Conservation (phyloP, 2,888 invertebrate species). For the Boloria euphrosyne region DNA sequence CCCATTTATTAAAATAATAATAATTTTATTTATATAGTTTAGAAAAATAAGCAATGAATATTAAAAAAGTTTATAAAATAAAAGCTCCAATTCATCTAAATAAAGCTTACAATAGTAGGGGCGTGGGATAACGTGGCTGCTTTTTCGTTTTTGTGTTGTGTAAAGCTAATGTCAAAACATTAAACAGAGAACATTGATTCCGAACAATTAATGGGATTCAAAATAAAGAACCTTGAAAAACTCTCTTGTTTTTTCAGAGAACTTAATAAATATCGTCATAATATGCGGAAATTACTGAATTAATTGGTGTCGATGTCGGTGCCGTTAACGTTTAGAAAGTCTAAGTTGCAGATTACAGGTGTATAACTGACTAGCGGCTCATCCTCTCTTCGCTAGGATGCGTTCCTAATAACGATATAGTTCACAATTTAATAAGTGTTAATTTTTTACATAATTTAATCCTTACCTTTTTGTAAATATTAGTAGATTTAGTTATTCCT, state of each 20-base stretch:
- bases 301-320: too few relatives aligned
- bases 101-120: slow-evolving; percentile 42
- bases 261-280: slow-evolving; percentile 44
- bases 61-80: background rate
- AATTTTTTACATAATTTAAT: too few relatives aligned
- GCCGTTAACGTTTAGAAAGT: slow-evolving; percentile 19
- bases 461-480: too few relatives aligned
- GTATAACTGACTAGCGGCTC: too few relatives aligned
- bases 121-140: slow-evolving; percentile 36
- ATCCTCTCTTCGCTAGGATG: too few relatives aligned
- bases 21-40: too few relatives aligned
- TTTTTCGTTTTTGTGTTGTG: slow-evolving; percentile 42
- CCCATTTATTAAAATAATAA: too few relatives aligned
- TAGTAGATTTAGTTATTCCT: too few relatives aligned
- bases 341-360: background rate
- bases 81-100: slow-evolving; percentile 21
- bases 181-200: slow-evolving; percentile 49
- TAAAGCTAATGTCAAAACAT: slow-evolving; percentile 58
- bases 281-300: slow-evolving; percentile 37
- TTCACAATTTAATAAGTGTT: too few relatives aligned
- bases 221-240: slow-evolving; percentile 69
- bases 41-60: too few relatives aligned
- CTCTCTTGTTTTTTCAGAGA: slow-evolving; percentile 48
- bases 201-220: slow-evolving; percentile 50
- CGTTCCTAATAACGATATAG: too few relatives aligned